phyloP scores from a whole-genome alignment of 2,797 vertebrate species.

The Onychomys torridus region DNA sequence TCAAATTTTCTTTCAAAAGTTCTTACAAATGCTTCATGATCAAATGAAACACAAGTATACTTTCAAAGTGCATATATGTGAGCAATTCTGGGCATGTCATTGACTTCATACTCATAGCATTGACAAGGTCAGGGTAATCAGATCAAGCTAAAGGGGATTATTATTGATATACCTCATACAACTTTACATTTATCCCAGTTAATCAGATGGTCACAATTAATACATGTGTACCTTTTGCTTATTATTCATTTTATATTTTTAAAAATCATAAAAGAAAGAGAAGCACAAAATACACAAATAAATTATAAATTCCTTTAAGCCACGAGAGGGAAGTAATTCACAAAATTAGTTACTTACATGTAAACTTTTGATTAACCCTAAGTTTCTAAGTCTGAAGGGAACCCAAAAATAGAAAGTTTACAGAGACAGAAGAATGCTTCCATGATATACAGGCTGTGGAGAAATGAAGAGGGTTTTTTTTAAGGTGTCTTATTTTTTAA shows the following conservation, averaged over 20 bases:
- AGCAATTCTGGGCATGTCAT: background rate
- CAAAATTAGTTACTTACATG: constrained; percentile 8
- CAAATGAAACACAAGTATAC: background rate
- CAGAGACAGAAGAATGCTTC: constrained; percentile 23
- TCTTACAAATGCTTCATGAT: background rate
- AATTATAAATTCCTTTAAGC: background rate
- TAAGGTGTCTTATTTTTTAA: no score
- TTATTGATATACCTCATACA: background rate
- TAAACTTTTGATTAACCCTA: constrained; percentile 24
- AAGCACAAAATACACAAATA: background rate
- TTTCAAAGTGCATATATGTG: background rate
- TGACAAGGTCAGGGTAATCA: background rate
- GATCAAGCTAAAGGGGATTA: background rate
- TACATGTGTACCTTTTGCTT: background rate
- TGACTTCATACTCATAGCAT: background rate
- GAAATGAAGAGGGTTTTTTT: background rate
- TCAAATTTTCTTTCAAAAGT: constrained; percentile 42
- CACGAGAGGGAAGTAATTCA: background rate
- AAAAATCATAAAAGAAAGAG: background rate
- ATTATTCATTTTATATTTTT: background rate
- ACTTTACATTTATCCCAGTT: background rate
- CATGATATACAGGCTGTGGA: constrained; percentile 41
- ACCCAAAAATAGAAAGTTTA: background rate
- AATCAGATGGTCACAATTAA: background rate
- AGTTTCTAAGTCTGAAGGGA: constrained; percentile 25